A percentile compares a stretch with the other conserved stretches of the same genome.
phyloP scores from a whole-genome alignment of 2,888 invertebrate species.

The Callyntrura sp. region DNA sequence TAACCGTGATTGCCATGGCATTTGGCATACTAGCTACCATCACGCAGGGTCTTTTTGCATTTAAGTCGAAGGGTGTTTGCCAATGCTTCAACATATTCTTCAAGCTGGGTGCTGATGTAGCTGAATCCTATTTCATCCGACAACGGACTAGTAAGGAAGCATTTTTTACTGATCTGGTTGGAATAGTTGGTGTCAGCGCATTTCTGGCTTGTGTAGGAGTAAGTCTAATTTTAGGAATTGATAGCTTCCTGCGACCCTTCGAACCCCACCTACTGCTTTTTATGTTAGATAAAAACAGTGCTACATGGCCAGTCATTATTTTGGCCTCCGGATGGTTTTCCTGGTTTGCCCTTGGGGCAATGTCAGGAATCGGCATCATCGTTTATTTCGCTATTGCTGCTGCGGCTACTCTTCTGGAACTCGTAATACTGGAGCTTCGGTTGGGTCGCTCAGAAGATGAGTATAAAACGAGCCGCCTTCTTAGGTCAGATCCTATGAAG shows the following conservation, averaged over 20 bases:
- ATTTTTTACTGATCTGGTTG: background rate
- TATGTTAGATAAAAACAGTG: background rate
- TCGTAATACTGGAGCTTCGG: too few relatives aligned
- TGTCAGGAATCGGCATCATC: background rate
- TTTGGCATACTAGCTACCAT: background rate
- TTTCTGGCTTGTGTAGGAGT: background rate
- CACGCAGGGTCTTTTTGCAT: too few relatives aligned
- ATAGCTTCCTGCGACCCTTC: background rate
- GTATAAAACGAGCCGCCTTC: too few relatives aligned
- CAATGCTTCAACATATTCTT: background rate
- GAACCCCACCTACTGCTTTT: background rate
- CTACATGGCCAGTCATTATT: background rate
- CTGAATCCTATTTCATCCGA: too few relatives aligned
- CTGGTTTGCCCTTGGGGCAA: background rate
- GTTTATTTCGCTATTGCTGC: background rate
- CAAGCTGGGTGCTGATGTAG: too few relatives aligned
- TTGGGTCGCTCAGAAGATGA: too few relatives aligned
- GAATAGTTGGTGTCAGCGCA: background rate
- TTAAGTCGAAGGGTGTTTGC: background rate
- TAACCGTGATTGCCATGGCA: background rate
- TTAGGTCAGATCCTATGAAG: too few relatives aligned
- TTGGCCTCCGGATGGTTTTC: background rate
- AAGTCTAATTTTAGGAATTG: background rate
- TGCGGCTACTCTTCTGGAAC: too few relatives aligned
- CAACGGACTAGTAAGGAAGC: too few relatives aligned